Evolutionary conservation across 2,888 invertebrate genomes (phyloP).

Genomic region (Philopedon plagiatum): DNA sequence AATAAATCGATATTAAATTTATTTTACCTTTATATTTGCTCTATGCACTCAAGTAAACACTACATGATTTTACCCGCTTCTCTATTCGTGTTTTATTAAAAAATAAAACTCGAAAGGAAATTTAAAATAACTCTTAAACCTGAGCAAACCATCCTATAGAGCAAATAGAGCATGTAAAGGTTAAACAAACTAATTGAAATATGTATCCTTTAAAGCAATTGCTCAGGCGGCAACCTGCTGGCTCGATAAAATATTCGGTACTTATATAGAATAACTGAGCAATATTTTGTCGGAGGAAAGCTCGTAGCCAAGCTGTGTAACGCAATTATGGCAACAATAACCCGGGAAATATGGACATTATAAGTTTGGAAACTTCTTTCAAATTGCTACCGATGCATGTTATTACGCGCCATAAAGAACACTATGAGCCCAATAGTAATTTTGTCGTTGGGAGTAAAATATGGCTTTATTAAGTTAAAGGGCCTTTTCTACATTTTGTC

Average conservation of each 20-base stretch:
- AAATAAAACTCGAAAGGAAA: too few relatives aligned
- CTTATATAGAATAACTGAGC: slow-evolving; percentile 51
- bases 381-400: slow-evolving; percentile 41
- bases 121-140: too few relatives aligned
- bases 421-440: slow-evolving; percentile 23
- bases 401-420: slow-evolving; percentile 42
- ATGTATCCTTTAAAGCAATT: slow-evolving; percentile 4
- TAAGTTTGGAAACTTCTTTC: slow-evolving; percentile 40
- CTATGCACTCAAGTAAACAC: too few relatives aligned
- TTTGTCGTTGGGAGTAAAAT: slow-evolving; percentile 21
- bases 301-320: slow-evolving; percentile 44
- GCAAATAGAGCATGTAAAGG: neutral
- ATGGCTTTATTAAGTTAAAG: slow-evolving; percentile 26
- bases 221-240: slow-evolving; percentile 34
- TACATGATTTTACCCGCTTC: too few relatives aligned
- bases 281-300: slow-evolving; percentile 51
- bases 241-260: slow-evolving; percentile 51
- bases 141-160: too few relatives aligned
- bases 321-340: slow-evolving; percentile 50
- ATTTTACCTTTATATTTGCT: too few relatives aligned
- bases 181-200: slow-evolving; percentile 5
- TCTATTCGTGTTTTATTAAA: too few relatives aligned
- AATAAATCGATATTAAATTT: too few relatives aligned
- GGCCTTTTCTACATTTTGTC: neutral
- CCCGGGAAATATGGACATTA: slow-evolving; percentile 38